Evolutionary conservation across 2,113 vertebrate species (phyloP).

Genomic region (Zosterops japonicus): DNA sequence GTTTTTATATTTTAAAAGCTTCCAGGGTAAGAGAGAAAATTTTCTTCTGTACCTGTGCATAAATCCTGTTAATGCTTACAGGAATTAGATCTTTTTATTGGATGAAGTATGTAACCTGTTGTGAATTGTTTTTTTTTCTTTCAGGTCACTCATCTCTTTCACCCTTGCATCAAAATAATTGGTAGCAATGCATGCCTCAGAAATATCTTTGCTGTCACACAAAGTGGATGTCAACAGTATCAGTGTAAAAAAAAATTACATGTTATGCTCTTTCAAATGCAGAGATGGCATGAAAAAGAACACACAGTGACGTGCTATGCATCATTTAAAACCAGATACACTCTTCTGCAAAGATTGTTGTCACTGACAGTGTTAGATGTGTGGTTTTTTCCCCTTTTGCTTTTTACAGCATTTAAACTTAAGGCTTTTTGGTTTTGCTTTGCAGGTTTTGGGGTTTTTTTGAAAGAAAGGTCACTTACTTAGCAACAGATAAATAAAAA

Average conservation of each 20-base stretch:
- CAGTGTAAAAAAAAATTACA: neutral
- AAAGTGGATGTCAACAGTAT: constrained; percentile 18
- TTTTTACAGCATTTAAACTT: constrained; percentile 29
- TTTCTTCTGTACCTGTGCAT: neutral
- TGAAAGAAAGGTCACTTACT: constrained; percentile 77
- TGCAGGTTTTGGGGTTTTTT: neutral
- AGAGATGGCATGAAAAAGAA: constrained; percentile 11
- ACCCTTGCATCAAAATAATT: constrained; percentile 6
- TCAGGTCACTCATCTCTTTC: neutral
- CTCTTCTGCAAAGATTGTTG: neutral
- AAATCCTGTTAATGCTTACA: neutral
- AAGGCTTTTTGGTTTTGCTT: neutral
- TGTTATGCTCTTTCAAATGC: neutral
- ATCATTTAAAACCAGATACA: constrained; percentile 21
- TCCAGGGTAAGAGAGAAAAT: neutral
- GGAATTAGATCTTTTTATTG: neutral
- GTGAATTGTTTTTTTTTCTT: neutral
- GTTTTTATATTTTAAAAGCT: neutral
- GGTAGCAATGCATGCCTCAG: neutral
- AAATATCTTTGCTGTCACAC: neutral
- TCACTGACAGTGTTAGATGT: neutral
- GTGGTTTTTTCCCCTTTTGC: neutral
- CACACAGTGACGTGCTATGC: neutral
- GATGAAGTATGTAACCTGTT: neutral
- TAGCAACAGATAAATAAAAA: constrained; percentile 81